Evolutionary conservation across 2,797 vertebrate species (phyloP).

Genomic region (Dallia pectoralis): DNA sequence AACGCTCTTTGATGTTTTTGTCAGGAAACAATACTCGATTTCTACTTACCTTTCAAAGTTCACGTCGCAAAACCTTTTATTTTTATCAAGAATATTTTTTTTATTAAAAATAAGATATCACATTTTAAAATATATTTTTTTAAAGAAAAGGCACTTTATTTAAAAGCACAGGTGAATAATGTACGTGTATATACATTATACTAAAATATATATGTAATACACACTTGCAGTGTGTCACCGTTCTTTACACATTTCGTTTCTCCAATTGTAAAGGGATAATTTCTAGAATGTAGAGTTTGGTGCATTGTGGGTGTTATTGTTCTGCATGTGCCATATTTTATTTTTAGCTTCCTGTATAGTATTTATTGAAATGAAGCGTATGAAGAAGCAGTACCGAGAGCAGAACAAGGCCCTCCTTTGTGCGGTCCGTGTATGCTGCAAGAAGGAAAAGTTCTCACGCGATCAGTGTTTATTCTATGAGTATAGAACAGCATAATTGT

Average conservation of each 20-base stretch:
- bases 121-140: constrained; percentile 15
- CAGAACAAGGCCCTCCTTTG: constrained; percentile 27
- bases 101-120: constrained; percentile 35
- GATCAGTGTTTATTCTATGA: constrained; percentile 26
- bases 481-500: background rate
- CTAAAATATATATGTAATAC: constrained; percentile 39
- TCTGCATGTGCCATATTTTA: constrained; percentile 37
- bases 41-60: constrained; percentile 37
- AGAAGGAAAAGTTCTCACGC: constrained; percentile 38
- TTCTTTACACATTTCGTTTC: constrained; percentile 27
- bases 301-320: constrained; percentile 47
- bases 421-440: constrained; percentile 26
- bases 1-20: constrained; percentile 20
- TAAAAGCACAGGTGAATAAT: constrained; percentile 40
- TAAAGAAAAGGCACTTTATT: constrained; percentile 61
- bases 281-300: constrained; percentile 43
- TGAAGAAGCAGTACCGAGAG: constrained; percentile 50
- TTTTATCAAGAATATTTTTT: constrained; percentile 39
- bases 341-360: constrained; percentile 63
- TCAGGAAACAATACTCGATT: constrained; percentile 10
- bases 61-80: constrained; percentile 33
- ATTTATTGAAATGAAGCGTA: constrained; percentile 58
- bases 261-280: constrained; percentile 49
- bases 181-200: constrained; percentile 44
- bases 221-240: constrained; percentile 26